Conservation (phyloP, 2,113 vertebrate genomes). For the Potamarius usumacintae region DNA sequence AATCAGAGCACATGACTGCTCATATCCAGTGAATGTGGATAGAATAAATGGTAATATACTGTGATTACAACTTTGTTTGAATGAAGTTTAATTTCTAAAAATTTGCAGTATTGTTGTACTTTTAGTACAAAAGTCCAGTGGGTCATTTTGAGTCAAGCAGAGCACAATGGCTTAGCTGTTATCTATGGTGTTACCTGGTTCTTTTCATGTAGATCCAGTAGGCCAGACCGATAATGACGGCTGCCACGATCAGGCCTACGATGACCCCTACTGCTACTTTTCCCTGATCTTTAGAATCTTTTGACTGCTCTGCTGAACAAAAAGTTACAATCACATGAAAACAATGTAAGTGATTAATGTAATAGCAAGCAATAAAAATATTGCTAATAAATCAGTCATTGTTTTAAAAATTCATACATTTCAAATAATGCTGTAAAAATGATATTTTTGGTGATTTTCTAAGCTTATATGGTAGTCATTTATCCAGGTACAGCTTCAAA, state of each 20-base stretch:
- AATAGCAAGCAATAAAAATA: slow-evolving; percentile 56
- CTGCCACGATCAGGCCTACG: slow-evolving; percentile 83
- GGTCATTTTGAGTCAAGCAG: neutral
- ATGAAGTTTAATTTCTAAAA: neutral
- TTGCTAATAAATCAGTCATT: neutral
- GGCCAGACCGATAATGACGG: slow-evolving; percentile 79
- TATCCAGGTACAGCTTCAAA: neutral
- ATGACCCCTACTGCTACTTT: slow-evolving; percentile 91
- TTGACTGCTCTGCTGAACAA: slow-evolving; percentile 58
- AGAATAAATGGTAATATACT: too few species aligned
- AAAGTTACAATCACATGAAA: slow-evolving; percentile 21
- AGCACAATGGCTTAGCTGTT: neutral
- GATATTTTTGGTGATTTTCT: neutral
- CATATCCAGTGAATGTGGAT: too few species aligned
- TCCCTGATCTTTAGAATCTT: slow-evolving; percentile 78
- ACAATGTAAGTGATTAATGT: slow-evolving; percentile 4
- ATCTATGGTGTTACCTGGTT: slow-evolving; percentile 78
- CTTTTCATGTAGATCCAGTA: slow-evolving; percentile 93
- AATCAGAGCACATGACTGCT: too few species aligned
- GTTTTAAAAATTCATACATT: neutral
- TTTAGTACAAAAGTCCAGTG: neutral
- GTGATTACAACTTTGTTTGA: neutral
- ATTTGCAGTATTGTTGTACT: neutral
- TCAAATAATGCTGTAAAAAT: neutral
- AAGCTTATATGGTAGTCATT: neutral